Percentiles rank a stretch among this genome's conserved stretches.
phyloP scores from a whole-genome alignment of 2,113 vertebrate genomes.

The Marmota monax region DNA sequence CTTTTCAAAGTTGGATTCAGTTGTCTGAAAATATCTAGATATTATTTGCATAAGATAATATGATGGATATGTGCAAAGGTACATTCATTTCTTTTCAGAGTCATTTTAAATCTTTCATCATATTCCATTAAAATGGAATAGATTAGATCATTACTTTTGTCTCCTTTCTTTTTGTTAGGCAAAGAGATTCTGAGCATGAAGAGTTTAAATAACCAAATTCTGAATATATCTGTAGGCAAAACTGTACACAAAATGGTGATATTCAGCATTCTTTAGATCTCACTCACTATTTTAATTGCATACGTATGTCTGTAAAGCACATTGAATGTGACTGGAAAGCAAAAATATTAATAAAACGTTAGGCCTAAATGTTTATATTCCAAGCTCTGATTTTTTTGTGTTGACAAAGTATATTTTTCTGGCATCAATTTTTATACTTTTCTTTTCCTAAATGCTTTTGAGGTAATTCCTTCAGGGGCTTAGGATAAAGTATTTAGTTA shows the following conservation, averaged over 20 bases:
- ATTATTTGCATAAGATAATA: background rate
- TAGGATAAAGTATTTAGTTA: constrained; percentile 67
- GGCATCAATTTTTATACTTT: background rate
- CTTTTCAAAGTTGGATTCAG: background rate
- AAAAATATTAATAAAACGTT: constrained; percentile 23
- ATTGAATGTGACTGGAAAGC: background rate
- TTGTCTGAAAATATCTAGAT: background rate
- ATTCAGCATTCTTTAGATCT: background rate
- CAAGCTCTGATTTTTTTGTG: background rate
- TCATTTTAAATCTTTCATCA: background rate
- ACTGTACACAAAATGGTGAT: background rate
- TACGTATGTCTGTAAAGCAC: background rate
- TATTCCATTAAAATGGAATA: background rate
- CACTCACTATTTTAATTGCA: constrained; percentile 52
- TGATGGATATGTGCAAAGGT: background rate
- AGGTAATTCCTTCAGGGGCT: constrained; percentile 20
- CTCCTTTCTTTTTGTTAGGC: background rate
- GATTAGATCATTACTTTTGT: background rate
- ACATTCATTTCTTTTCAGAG: background rate
- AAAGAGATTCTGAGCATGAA: background rate
- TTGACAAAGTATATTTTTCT: background rate
- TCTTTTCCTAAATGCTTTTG: constrained; percentile 5
- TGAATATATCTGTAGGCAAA: background rate
- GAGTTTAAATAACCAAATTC: background rate
- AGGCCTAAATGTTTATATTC: background rate